Evolutionary conservation across 1,140 invertebrate species (phyloP).

Genomic region (Medauroidea extradentata): DNA sequence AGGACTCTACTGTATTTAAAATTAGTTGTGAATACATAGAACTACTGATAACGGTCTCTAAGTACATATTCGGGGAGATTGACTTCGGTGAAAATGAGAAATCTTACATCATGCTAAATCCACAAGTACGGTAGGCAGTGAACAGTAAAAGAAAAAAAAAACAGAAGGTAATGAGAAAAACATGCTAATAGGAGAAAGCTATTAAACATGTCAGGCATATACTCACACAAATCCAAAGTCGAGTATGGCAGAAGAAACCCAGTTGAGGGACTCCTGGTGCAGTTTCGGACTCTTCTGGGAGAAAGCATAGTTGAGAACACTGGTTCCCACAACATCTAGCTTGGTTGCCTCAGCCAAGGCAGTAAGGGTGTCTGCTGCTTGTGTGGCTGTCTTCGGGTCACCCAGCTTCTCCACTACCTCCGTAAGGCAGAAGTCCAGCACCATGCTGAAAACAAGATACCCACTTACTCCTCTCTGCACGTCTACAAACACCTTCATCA

Average conservation of each 20-base stretch:
- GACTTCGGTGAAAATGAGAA: too few relatives aligned
- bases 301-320: conserved; percentile 70
- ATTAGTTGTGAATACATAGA: too few relatives aligned
- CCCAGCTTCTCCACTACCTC: conserved; percentile 83
- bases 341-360: conserved; percentile 71
- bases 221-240: conserved; percentile 80
- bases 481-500: too few relatives aligned
- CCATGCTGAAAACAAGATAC: conserved; percentile 47
- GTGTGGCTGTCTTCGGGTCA: conserved; percentile 71
- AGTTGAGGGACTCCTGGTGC: conserved; percentile 76
- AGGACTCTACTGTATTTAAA: too few relatives aligned
- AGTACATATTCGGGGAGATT: too few relatives aligned
- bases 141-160: too few relatives aligned
- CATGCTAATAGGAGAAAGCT: too few relatives aligned
- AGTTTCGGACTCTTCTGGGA: conserved; percentile 89
- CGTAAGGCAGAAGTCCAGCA: conserved; percentile 68
- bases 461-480: too few relatives aligned
- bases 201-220: background rate
- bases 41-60: too few relatives aligned
- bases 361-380: conserved; percentile 67
- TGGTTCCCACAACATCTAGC: conserved; percentile 67
- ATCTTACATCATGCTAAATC: too few relatives aligned
- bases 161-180: too few relatives aligned
- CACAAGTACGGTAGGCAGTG: too few relatives aligned
- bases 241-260: conserved; percentile 70